phyloP scores from a whole-genome alignment of 2,113 vertebrate genomes.

The Tor tambroides region DNA sequence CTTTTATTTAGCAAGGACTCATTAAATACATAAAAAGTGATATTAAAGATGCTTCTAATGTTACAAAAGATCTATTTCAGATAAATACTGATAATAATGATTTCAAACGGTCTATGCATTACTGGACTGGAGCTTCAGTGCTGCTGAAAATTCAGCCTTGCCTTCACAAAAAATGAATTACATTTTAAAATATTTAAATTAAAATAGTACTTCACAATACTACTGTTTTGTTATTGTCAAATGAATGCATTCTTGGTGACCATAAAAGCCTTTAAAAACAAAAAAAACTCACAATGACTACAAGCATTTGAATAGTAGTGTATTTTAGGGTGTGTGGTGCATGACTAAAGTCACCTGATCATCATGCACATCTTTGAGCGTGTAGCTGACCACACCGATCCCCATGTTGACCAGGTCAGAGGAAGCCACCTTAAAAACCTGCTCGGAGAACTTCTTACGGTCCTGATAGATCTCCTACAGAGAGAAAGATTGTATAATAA shows the following conservation, averaged over 20 bases:
- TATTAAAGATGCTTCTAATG: not conserved
- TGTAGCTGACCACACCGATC: slow-evolving; percentile 94
- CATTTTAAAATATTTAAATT: too few species aligned
- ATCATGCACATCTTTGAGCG: slow-evolving; percentile 92
- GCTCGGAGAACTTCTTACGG: slow-evolving; percentile 94
- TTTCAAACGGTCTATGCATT: not conserved
- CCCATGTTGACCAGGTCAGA: slow-evolving; percentile 97
- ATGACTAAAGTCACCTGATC: slow-evolving; percentile 81
- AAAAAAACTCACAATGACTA: not conserved
- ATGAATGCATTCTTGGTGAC: too few species aligned
- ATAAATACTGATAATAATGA: not conserved
- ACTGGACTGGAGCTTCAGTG: too few species aligned
- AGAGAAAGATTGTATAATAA: not conserved
- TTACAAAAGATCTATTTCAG: not conserved
- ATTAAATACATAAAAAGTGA: not conserved
- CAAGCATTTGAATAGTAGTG: not conserved
- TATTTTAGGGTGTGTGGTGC: not conserved
- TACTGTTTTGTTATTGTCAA: too few species aligned
- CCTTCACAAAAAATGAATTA: too few species aligned
- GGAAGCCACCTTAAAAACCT: slow-evolving; percentile 94
- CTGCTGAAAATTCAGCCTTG: too few species aligned
- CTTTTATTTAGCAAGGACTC: not conserved
- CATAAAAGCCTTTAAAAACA: not conserved
- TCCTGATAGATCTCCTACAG: slow-evolving; percentile 94
- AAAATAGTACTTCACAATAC: too few species aligned